Percentiles rank a stretch among this genome's conserved stretches.
Conservation (phyloP, 2,113 vertebrate species). For the Muscicapa adusta region DNA sequence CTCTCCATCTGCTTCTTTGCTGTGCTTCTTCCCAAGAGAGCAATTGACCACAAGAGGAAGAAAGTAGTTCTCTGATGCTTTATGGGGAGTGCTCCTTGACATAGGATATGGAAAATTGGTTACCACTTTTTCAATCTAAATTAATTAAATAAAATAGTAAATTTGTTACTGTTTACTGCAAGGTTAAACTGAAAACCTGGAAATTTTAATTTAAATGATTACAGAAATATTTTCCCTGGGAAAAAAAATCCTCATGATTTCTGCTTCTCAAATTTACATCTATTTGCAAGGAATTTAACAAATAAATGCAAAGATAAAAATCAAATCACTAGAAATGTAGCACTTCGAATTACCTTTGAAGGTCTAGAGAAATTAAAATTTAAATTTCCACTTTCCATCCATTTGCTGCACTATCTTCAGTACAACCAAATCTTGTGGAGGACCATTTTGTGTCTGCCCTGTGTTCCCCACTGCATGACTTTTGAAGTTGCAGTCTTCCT, state of each 20-base stretch:
- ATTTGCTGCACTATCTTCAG: background rate
- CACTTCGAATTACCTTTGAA: background rate
- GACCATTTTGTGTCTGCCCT: background rate
- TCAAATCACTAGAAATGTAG: background rate
- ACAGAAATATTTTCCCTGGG: background rate
- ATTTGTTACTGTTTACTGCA: background rate
- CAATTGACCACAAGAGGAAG: background rate
- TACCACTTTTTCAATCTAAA: background rate
- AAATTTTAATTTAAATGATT: background rate
- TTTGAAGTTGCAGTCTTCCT: too few species aligned
- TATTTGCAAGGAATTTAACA: background rate
- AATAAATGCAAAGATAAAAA: background rate
- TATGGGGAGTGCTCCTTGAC: rapidly evolving
- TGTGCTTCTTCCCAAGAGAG: background rate
- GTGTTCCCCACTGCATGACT: too few species aligned
- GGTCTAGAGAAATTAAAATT: background rate
- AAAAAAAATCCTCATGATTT: background rate
- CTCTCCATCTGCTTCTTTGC: background rate
- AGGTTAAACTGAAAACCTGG: background rate
- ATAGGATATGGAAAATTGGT: background rate
- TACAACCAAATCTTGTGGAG: background rate
- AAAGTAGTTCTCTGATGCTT: background rate
- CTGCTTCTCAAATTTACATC: background rate
- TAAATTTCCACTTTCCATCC: background rate
- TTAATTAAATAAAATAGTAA: background rate